These are phyloP conservation scores for Hydropotes inermis DNA, from an alignment of 2,113 vertebrate genomes.

Conservation along the genomic window DNA sequence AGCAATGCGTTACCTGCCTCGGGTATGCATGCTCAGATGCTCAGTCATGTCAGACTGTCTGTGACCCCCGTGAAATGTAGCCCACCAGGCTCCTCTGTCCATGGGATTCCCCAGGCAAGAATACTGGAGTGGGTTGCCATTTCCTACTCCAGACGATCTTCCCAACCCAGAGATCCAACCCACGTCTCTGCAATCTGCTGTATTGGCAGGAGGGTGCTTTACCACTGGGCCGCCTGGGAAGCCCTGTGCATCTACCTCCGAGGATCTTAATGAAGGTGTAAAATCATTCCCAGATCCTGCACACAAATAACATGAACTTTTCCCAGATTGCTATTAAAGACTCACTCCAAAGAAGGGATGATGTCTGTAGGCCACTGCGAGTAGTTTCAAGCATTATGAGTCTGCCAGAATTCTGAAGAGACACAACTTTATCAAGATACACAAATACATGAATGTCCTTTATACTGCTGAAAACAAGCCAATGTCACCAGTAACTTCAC, in stretches of 20 bases:
- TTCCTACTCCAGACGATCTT: not conserved
- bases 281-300: not conserved
- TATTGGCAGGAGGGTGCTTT: not conserved
- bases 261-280: no score
- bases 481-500: not conserved
- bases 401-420: not conserved
- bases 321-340: no score
- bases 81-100: not conserved
- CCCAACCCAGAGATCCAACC: not conserved
- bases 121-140: not conserved
- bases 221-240: not conserved
- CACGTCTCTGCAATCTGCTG: not conserved
- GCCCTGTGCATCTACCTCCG: no score
- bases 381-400: no score
- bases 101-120: not conserved
- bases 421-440: not conserved
- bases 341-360: no score
- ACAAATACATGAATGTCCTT: not conserved
- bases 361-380: not conserved
- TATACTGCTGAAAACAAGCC: not conserved
- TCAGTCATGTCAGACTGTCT: not conserved
- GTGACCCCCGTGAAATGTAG: not conserved
- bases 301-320: fast-evolving
- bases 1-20: not conserved
- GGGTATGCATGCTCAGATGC: not conserved